Conservation (phyloP, 2,888 invertebrate genomes). For the Busseola fusca region DNA sequence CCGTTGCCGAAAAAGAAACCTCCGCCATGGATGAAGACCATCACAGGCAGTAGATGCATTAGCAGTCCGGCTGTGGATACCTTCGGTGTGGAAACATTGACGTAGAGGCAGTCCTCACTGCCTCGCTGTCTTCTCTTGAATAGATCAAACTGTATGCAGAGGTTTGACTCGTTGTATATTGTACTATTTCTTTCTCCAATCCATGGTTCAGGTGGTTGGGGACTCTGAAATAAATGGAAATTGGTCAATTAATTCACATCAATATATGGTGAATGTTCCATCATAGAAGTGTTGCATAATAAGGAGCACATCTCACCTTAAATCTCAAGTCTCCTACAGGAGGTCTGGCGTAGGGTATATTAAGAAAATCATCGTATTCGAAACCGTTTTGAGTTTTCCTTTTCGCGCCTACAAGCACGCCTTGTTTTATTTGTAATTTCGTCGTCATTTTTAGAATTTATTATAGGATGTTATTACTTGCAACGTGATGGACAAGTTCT, state of each 20-base stretch:
- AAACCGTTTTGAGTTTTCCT: slow-evolving; percentile 74
- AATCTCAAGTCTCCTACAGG: slow-evolving; percentile 81
- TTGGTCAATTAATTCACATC: not conserved
- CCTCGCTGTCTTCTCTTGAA: slow-evolving; percentile 61
- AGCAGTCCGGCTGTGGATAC: slow-evolving; percentile 53
- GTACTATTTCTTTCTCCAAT: slow-evolving; percentile 84
- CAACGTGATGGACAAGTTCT: slow-evolving; percentile 9
- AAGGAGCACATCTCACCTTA: slow-evolving; percentile 63
- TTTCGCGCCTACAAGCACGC: slow-evolving; percentile 30
- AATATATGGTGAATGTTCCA: not conserved
- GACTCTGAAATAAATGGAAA: slow-evolving; percentile 69
- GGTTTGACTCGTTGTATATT: slow-evolving; percentile 66
- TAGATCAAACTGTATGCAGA: slow-evolving; percentile 68
- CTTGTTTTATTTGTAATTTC: slow-evolving; percentile 41
- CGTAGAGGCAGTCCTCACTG: slow-evolving; percentile 79
- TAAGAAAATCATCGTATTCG: slow-evolving; percentile 81
- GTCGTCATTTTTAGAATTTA: slow-evolving; percentile 28
- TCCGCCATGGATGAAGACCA: slow-evolving; percentile 81
- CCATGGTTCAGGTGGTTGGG: slow-evolving; percentile 80
- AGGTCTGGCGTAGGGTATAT: slow-evolving; percentile 88
- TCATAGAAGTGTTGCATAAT: not conserved
- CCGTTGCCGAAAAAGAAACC: slow-evolving; percentile 76
- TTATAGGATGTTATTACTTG: slow-evolving; percentile 10
- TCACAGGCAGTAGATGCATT: slow-evolving; percentile 68
- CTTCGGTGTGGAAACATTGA: slow-evolving; percentile 78